phyloP scores from a whole-genome alignment of 2,113 vertebrate species.

The Nothocercus julius region DNA sequence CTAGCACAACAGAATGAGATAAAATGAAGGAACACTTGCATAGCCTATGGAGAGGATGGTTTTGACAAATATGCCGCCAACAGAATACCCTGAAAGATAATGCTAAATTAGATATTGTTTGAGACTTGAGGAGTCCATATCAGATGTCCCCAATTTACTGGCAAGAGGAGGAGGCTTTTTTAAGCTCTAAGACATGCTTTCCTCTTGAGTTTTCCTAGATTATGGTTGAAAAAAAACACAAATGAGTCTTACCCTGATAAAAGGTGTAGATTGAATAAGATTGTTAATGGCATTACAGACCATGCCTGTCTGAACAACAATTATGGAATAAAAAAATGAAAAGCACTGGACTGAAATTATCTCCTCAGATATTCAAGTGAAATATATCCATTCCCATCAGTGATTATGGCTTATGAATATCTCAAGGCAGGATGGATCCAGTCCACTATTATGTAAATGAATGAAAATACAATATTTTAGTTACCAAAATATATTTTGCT shows the following conservation, averaged over 20 bases:
- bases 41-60: background rate
- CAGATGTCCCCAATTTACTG: slow-evolving; percentile 15
- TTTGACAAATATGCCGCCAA: background rate
- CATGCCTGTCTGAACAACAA: background rate
- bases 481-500: slow-evolving; percentile 60
- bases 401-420: slow-evolving; percentile 44
- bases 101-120: slow-evolving; percentile 35
- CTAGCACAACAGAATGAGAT: slow-evolving; percentile 20
- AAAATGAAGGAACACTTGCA: slow-evolving; percentile 37
- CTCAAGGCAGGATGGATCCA: slow-evolving; percentile 22
- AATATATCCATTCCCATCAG: slow-evolving; percentile 18
- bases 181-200: background rate
- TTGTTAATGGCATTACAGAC: slow-evolving; percentile 7
- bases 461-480: slow-evolving; percentile 55
- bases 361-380: slow-evolving; percentile 21
- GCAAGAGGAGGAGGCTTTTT: background rate
- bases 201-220: background rate
- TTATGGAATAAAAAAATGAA: background rate
- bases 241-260: background rate
- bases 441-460: slow-evolving; percentile 56
- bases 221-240: slow-evolving; percentile 21
- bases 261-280: background rate
- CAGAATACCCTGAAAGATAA: slow-evolving; percentile 16
- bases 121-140: background rate
- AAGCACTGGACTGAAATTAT: background rate